Evolutionary conservation across 2,888 invertebrate genomes (phyloP), one percentile per base, ranked within the genome.

Genomic region (Mythimna loreyi): DNA sequence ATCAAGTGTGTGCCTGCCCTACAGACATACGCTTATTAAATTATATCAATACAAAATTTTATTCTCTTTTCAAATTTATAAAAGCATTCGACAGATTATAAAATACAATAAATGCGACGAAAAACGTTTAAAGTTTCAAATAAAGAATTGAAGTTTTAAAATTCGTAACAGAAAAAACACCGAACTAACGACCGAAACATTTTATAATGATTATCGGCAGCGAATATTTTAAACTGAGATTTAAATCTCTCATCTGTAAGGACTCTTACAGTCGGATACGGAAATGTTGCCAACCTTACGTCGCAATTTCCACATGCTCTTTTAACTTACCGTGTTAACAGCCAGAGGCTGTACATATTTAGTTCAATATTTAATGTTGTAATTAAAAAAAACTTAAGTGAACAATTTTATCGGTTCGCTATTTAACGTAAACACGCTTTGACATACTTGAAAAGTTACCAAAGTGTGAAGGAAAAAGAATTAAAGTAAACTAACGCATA

Each of bases 241-340:
- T 91, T 88, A 90, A 93, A 89, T 92, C 90, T 91, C 92, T 91
- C 92, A 86, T 89, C 86, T 88, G 90, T 88, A 90, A 94, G 92
- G 90, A 93, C 95, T 90, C 94, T 94, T 89, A 91, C 86, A 87
- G 83, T 87, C 88, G 89, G 86, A 86, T 88, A 91, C 92, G 91
- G 91, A 91, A 94, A 94, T 93, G 92, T 92, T 93, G 86, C 92
- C 90, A 92, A 83, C 92, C 94, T 93, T 92, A 93, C 94, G 91
- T 95, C 95, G 95, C 95, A 95, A 95, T 96, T 94, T 88, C 89
- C 88, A 92, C 91, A 96, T 92, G 95, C 93, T 92, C 91, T 93
- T 95, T 96, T 92, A 94, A 93, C 91, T 92, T 90, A 87, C 87
- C 91, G 91, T 85, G 89, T 90, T 92, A 90, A 90, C 90, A 87